Conservation (phyloP, 2,113 vertebrate species). For the Lucifuga dentata region DNA sequence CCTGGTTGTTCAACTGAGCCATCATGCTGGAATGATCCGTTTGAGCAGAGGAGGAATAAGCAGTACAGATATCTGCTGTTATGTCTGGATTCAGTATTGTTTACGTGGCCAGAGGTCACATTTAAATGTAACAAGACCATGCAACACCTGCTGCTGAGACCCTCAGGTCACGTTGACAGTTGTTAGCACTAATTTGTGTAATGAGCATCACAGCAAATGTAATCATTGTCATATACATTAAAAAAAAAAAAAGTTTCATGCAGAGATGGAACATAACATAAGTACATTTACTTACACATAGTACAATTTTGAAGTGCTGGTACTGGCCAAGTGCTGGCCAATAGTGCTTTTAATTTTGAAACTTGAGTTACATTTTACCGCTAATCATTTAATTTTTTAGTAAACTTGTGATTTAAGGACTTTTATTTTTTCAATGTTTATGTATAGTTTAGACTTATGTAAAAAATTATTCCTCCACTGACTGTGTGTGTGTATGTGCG, state of each 20-base stretch:
- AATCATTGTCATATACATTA: conserved; percentile 15
- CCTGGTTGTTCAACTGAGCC: conserved; percentile 5
- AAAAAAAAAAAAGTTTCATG: conserved; percentile 11
- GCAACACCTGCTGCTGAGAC: conserved; percentile 59
- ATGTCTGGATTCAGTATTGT: conserved; percentile 43
- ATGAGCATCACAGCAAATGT: conserved; percentile 45
- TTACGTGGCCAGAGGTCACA: conserved; percentile 52
- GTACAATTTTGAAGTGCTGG: too few relatives aligned
- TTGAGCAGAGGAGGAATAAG: conserved; percentile 6
- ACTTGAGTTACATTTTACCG: too few relatives aligned
- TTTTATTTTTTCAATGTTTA: too few relatives aligned
- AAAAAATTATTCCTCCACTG: too few relatives aligned
- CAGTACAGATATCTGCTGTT: background rate
- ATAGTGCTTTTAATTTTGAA: too few relatives aligned
- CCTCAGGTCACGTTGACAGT: conserved; percentile 64
- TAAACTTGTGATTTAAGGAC: too few relatives aligned
- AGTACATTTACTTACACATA: too few relatives aligned
- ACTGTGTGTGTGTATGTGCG: too few relatives aligned
- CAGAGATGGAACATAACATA: too few relatives aligned
- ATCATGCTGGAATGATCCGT: conserved; percentile 39
- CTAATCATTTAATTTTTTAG: too few relatives aligned
- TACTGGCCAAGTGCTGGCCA: too few relatives aligned
- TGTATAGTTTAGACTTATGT: too few relatives aligned
- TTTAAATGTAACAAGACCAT: conserved; percentile 46
- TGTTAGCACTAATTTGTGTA: conserved; percentile 52